These are phyloP conservation scores for Ephialtes manifestator DNA, from an alignment of 2,888 invertebrate species.

Conservation along the genomic window DNA sequence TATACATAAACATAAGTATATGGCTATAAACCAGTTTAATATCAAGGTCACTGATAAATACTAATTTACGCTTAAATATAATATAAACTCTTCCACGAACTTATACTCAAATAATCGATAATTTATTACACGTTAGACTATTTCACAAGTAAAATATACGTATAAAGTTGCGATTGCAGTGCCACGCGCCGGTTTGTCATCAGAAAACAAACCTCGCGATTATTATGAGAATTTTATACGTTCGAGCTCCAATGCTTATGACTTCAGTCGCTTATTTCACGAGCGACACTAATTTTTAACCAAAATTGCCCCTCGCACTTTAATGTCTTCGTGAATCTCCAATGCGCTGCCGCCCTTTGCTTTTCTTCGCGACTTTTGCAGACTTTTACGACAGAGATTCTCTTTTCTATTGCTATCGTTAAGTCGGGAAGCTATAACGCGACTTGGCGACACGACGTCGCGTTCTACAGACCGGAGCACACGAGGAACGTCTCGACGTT, in stretches of 20 bases:
- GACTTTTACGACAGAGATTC: slow-evolving; percentile 40
- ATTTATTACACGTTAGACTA: slow-evolving; percentile 16
- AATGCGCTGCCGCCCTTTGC: neutral
- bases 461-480: slow-evolving; percentile 15
- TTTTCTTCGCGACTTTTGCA: slow-evolving; percentile 12
- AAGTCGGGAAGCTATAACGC: slow-evolving; percentile 20
- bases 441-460: slow-evolving; percentile 58
- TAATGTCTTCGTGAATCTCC: neutral
- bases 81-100: neutral
- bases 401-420: slow-evolving; percentile 43
- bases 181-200: neutral
- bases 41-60: neutral
- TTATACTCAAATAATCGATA: slow-evolving; percentile 4
- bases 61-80: neutral
- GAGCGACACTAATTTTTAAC: neutral
- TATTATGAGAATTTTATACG: neutral
- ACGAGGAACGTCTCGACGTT: slow-evolving; percentile 11
- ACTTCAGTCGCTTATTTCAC: neutral
- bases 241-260: neutral
- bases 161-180: slow-evolving; percentile 33
- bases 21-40: neutral
- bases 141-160: slow-evolving; percentile 5
- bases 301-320: slow-evolving; percentile 15
- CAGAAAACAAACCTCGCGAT: neutral
- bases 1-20: neutral